These are phyloP conservation scores for Pterobdella sp. DNA, from an alignment of 2,888 invertebrate species.

Conservation along the genomic window DNA sequence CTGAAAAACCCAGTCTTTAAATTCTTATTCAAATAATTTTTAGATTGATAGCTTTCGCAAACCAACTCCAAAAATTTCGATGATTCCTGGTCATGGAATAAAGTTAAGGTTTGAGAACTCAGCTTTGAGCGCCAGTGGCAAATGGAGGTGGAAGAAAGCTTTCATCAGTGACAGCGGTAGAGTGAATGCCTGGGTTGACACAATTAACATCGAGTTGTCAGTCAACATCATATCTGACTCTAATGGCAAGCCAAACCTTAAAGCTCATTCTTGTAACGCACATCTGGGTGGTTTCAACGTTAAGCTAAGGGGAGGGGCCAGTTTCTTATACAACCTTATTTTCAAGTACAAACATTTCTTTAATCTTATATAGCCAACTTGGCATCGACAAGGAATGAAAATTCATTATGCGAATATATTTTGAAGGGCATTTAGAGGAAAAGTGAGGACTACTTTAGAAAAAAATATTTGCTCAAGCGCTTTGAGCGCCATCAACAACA, in stretches of 20 bases:
- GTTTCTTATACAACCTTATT: slow-evolving; percentile 6
- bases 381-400: not conserved
- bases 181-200: not conserved
- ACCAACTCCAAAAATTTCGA: not conserved
- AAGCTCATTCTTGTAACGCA: not conserved
- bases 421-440: not conserved
- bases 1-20: no score
- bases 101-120: not conserved
- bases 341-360: not conserved
- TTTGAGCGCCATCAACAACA: not conserved
- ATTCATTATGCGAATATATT: not conserved
- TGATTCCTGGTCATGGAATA: slow-evolving; percentile 2
- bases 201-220: not conserved
- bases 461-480: not conserved
- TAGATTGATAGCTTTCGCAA: slow-evolving; percentile 4
- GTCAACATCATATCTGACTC: slow-evolving; percentile 1
- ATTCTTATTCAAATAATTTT: no score
- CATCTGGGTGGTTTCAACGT: slow-evolving; percentile 2
- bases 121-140: slow-evolving; percentile 6
- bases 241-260: not conserved
- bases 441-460: not conserved
- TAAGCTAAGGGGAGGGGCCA: not conserved
- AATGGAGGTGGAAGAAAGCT: not conserved
- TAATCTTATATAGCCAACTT: not conserved
- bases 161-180: slow-evolving; percentile 1